These are phyloP conservation scores for Campylorhamphus procurvoides DNA, from an alignment of 2,113 vertebrate genomes.

Conservation along the genomic window DNA sequence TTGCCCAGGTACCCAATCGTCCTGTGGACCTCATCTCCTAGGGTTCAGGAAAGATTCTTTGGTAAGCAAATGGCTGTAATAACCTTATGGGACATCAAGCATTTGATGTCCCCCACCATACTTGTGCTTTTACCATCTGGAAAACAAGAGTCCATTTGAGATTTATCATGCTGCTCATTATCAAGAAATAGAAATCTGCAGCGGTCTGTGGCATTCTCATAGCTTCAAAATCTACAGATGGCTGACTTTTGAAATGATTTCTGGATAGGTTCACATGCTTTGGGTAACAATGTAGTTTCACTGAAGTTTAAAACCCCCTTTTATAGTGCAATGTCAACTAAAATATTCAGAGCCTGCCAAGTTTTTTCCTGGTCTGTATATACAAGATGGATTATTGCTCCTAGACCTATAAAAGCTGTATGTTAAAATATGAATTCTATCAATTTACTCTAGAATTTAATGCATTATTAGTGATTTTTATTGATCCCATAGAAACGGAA, in stretches of 20 bases:
- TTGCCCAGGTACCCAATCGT: background rate
- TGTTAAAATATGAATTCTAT: background rate
- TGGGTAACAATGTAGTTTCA: background rate
- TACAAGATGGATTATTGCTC: background rate
- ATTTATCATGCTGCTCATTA: background rate
- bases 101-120: background rate
- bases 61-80: background rate
- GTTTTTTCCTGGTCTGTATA: background rate
- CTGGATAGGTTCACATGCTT: constrained; percentile 17
- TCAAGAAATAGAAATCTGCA: background rate
- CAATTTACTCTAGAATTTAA: background rate
- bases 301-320: background rate
- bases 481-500: background rate
- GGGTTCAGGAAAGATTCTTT: background rate
- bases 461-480: background rate
- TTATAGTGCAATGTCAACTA: background rate
- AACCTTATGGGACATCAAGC: background rate
- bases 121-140: background rate
- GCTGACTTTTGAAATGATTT: constrained; percentile 49
- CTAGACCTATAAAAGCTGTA: background rate
- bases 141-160: background rate
- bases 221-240: constrained; percentile 25
- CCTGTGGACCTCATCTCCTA: background rate
- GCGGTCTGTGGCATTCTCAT: background rate
- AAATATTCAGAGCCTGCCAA: background rate